Conservation (phyloP, 1,140 invertebrate genomes). For the Calycopis cecrops region DNA sequence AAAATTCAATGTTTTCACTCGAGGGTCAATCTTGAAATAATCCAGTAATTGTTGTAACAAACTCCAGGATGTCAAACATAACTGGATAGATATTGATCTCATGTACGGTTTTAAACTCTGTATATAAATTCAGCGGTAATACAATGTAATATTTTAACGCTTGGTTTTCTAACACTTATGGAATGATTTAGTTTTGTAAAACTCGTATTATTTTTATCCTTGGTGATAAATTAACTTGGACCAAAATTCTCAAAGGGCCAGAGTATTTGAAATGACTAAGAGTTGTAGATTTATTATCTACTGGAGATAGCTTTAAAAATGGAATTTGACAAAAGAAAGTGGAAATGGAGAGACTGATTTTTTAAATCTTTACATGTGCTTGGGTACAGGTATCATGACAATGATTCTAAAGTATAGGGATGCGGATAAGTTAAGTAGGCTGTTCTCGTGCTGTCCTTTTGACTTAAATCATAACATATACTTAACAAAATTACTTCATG, state of each 20-base stretch:
- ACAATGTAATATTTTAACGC: too few relatives aligned
- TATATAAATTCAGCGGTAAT: not conserved
- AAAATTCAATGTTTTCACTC: too few relatives aligned
- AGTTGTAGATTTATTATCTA: conserved; percentile 42
- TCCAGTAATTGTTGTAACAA: not conserved
- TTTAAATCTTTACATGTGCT: conserved; percentile 63
- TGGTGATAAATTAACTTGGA: conserved; percentile 48
- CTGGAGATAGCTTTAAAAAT: conserved; percentile 65
- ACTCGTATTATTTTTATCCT: conserved; percentile 25
- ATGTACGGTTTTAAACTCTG: conserved; percentile 7
- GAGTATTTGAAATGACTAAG: conserved; percentile 39
- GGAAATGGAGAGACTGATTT: conserved; percentile 66
- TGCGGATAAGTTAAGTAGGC: conserved; percentile 12
- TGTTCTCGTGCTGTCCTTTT: not conserved
- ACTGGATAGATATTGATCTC: conserved; percentile 1
- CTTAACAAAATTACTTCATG: too few relatives aligned
- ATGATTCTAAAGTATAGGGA: conserved; percentile 29
- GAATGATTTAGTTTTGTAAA: conserved; percentile 11
- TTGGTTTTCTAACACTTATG: not conserved
- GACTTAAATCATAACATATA: not conserved
- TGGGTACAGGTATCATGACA: conserved; percentile 67
- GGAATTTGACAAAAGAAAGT: conserved; percentile 52
- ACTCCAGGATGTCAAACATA: not conserved
- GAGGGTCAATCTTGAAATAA: too few relatives aligned
- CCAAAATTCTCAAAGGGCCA: conserved; percentile 51